Percentiles rank a stretch among this genome's conserved stretches.
These are phyloP conservation scores for Gymnorhina tibicen DNA, from an alignment of 2,113 vertebrate species.

Conservation along the genomic window DNA sequence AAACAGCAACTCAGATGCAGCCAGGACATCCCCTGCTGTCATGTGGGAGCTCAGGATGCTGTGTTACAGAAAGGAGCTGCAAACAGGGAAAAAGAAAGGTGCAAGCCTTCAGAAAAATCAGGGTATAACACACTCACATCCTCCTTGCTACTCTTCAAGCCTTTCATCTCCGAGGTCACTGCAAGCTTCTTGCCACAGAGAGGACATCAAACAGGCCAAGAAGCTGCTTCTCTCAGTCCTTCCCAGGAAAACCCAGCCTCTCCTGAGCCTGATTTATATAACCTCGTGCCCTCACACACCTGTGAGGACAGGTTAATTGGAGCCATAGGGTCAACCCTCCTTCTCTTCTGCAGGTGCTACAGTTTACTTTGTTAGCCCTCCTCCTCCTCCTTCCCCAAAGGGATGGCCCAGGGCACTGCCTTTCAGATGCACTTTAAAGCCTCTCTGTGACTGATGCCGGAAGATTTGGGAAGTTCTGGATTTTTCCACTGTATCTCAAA, in stretches of 20 bases:
- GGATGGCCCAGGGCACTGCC: neutral
- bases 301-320: neutral
- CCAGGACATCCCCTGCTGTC: neutral
- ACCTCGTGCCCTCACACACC: neutral
- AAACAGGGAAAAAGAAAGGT: neutral
- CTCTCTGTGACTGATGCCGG: too few relatives aligned
- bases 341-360: neutral
- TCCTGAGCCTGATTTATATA: neutral
- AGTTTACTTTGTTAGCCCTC: neutral
- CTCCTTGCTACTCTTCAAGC: neutral
- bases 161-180: neutral
- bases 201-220: fast-evolving
- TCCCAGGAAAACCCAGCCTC: fast-evolving
- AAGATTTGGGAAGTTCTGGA: neutral
- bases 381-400: neutral
- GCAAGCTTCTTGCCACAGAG: neutral
- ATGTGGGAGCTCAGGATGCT: fast-evolving
- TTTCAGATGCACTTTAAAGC: neutral
- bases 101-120: neutral
- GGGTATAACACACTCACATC: fast-evolving
- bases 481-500: neutral
- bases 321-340: neutral
- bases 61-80: neutral
- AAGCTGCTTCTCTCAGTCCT: neutral
- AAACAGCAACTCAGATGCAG: neutral